Base-by-base conservation (phyloP, 2,888 invertebrate species). In the Drosophila vallismaia region DNA sequence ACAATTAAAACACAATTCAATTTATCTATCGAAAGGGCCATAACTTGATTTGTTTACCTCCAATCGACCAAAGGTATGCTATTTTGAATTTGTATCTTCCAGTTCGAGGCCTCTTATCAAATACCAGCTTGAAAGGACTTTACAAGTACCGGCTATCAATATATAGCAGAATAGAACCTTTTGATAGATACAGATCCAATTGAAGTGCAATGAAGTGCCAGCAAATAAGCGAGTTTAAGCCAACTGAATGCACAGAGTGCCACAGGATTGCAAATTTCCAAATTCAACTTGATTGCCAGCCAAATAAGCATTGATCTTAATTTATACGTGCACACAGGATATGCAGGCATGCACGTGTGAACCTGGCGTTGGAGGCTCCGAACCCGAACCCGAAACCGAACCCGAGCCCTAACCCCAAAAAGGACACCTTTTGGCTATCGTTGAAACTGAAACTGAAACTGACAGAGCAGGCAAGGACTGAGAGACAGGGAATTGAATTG, bases 301-400 rank as follows among this genome's bases (percentile, higher is more conserved):
- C 52, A 64, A 62, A 64, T 64, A 60, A 64, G 62, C 64, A 62
- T 60, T 62, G 62, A 52, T 62, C 63, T 60, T 46, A 60, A 51
- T 49, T 63, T 63, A 46, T 36, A 44, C 59, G 29, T 12, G 14
- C 49, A 31, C 48, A 31, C 29, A 48, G 40, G 12, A 38, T 5
- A 33, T 7, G 9, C 9, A 6, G 10, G 24, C 9, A 14, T 29
- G 12, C 46, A 42, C 40, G 50, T 60, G 24, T 26, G 36, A 38
- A 45, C 36, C 28, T 31, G 26, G 26, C 10, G 33, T 19, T 8
- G 26, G 33, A 36, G 19, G 3, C 26, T 6, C 1, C 8, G 9
- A 2, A 1, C 10, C n/a, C 9, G 7, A 1, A 4, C 26, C n/a
- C 9, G 7, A 1, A 4, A 14, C 1, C 8, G 9, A 2, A 1